phyloP scores from a whole-genome alignment of 1,140 invertebrate species.

The Leptopilina boulardi region DNA sequence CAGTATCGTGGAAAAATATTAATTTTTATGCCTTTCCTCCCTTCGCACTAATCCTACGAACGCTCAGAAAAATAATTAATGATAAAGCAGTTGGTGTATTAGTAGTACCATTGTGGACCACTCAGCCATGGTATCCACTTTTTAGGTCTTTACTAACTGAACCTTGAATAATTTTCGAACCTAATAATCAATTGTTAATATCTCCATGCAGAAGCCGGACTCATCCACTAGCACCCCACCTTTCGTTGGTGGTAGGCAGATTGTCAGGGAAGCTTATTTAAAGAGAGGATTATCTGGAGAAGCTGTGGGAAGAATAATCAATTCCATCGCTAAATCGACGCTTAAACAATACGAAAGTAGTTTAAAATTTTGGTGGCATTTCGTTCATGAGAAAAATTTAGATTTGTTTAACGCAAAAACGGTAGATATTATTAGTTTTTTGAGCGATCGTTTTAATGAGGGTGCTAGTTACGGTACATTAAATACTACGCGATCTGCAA shows the following conservation, averaged over 20 bases:
- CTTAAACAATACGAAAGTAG: constrained; percentile 34
- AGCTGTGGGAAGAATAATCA: constrained; percentile 5
- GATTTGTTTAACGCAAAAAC: constrained; percentile 27
- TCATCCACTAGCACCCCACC: neutral
- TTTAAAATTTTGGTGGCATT: constrained; percentile 35
- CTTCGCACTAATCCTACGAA: constrained; percentile 42
- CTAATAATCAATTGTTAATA: neutral
- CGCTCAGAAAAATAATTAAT: constrained; percentile 21
- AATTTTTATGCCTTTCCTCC: constrained; percentile 54
- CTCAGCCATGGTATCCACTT: constrained; percentile 58
- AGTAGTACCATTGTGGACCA: constrained; percentile 61
- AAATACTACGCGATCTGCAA: neutral
- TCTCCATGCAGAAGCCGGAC: neutral
- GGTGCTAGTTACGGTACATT: neutral
- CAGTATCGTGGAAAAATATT: constrained; percentile 44
- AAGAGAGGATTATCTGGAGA: constrained; percentile 35
- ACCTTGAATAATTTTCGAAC: neutral
- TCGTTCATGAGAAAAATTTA: constrained; percentile 14
- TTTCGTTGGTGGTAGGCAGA: constrained; percentile 33
- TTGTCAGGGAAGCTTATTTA: constrained; percentile 35
- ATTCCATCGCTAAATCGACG: constrained; percentile 18
- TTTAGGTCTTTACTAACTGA: neutral
- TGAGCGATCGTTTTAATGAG: neutral
- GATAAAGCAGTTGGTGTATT: constrained; percentile 52
- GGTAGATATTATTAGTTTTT: constrained; percentile 36